Percentiles rank a stretch among this genome's conserved stretches.
phyloP scores from a whole-genome alignment of 2,113 vertebrate genomes.

The Cyanocitta stelleri region DNA sequence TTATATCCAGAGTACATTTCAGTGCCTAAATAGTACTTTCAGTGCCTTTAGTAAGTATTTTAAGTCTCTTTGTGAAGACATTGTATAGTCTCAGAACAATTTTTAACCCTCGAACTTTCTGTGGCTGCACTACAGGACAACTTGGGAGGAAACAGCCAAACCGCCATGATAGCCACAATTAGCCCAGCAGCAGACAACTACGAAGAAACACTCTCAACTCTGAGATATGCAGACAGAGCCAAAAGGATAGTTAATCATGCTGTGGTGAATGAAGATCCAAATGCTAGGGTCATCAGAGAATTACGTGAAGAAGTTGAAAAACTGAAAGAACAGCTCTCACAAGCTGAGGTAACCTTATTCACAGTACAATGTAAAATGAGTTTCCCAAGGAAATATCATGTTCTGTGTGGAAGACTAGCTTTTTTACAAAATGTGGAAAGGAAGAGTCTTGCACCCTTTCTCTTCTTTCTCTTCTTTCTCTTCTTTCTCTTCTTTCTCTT shows the following conservation, averaged over 20 bases:
- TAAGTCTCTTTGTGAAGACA: neutral
- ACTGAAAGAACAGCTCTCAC: constrained; percentile 89
- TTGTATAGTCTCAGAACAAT: neutral
- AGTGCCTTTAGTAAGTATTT: neutral
- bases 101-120: neutral
- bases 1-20: neutral
- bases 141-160: constrained; percentile 97
- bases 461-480: neutral
- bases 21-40: neutral
- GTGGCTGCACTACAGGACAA: constrained; percentile 82
- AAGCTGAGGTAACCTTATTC: constrained; percentile 84
- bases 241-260: constrained; percentile 98
- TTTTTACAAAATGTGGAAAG: neutral
- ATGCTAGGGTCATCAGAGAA: constrained; percentile 94
- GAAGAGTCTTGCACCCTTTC: neutral
- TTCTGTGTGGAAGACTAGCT: neutral
- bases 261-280: constrained; percentile 95
- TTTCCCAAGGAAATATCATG: neutral
- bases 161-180: constrained; percentile 97
- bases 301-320: constrained; percentile 96
- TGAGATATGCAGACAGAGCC: constrained; percentile 93
- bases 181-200: constrained; percentile 97
- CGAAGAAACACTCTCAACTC: constrained; percentile 94
- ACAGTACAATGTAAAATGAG: neutral
- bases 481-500: too few relatives aligned